phyloP scores from a whole-genome alignment of 1,140 invertebrate genomes.

The Diorhabda elongata region DNA sequence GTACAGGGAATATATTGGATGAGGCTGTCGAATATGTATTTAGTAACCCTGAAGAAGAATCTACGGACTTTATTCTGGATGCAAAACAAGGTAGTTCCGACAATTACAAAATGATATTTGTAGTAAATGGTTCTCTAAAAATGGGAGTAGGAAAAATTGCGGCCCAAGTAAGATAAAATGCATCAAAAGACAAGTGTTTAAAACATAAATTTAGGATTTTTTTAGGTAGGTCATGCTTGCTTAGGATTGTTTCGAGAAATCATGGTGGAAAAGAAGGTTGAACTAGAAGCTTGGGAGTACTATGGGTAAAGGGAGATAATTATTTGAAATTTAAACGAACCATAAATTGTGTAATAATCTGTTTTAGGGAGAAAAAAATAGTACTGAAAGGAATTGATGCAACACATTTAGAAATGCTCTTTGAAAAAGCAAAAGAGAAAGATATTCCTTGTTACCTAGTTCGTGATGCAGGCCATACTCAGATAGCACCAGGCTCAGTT shows the following conservation, averaged over 20 bases:
- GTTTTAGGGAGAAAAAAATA: conserved; percentile 58
- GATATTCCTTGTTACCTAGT: conserved; percentile 56
- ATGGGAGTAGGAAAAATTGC: conserved; percentile 64
- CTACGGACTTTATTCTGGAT: conserved; percentile 27
- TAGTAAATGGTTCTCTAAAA: conserved; percentile 57
- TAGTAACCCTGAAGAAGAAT: conserved; percentile 50
- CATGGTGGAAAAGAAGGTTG: conserved; percentile 55
- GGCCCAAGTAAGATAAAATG: conserved; percentile 48
- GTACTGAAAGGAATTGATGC: conserved; percentile 57
- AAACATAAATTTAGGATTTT: conserved; percentile 7
- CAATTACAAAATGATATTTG: conserved; percentile 62
- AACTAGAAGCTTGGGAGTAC: conserved; percentile 14
- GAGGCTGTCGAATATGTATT: conserved; percentile 55
- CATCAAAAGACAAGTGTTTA: background rate
- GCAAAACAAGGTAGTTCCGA: conserved; percentile 19
- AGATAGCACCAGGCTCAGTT: conserved; percentile 52
- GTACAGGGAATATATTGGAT: conserved; percentile 55
- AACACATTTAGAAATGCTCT: conserved; percentile 53
- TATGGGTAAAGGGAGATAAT: background rate
- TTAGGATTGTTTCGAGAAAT: conserved; percentile 53
- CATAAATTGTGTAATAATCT: background rate
- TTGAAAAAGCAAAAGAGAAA: conserved; percentile 49
- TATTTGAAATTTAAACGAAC: no score
- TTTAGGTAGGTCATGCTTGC: conserved; percentile 56
- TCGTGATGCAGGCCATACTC: conserved; percentile 60